Base-by-base conservation (phyloP, 2,888 invertebrate genomes). In the Rugalucina vietnamica region DNA sequence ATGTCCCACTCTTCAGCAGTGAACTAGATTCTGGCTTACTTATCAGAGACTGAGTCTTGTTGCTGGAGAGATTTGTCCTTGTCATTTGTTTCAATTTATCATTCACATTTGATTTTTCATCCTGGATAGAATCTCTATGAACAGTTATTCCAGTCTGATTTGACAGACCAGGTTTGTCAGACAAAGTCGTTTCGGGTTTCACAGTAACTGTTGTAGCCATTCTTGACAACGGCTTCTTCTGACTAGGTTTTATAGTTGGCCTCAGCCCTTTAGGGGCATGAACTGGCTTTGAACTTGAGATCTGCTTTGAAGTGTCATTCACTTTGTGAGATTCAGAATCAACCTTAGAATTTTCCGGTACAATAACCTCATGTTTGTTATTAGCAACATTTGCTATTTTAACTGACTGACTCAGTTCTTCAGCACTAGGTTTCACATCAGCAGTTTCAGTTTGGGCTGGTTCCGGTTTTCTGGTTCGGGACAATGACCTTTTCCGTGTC, bases 121-220 rank as follows among this genome's bases (percentile, higher is more conserved):
- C 43, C 21, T 36, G 37, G 69, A 75, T 50, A 12, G 50, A 32
- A 49, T 82, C 82, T 79, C 79, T 69, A 37, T 76, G 79, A 4
- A 82, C 43, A 14, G 81, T 39, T n/a, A 73, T 65, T 32, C 71
- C 57, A 37, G 71, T 32, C 27, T 39, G 29, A 57, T 60, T 43
- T n/a, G 43, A 4, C 29, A 1, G 18, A 29, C 10, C 60, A 27
- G 60, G 60, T n/a, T n/a, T n/a, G n/a, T n/a, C n/a, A n/a, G n/a
- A n/a, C n/a, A n/a, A n/a, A n/a, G n/a, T n/a, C n/a, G n/a, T n/a
- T n/a, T n/a, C n/a, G n/a, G n/a, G n/a, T n/a, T n/a, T n/a, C n/a
- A n/a, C n/a, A n/a, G n/a, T n/a, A 27, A 4, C 4, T 60, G 24
- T 60, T 27, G 24, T 2, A n/a, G 8, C 60, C 5, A 5, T 8